Evolutionary conservation across 2,113 vertebrate species (phyloP), one percentile per base, ranked within the genome.

Genomic region (Spea multiplicata): DNA sequence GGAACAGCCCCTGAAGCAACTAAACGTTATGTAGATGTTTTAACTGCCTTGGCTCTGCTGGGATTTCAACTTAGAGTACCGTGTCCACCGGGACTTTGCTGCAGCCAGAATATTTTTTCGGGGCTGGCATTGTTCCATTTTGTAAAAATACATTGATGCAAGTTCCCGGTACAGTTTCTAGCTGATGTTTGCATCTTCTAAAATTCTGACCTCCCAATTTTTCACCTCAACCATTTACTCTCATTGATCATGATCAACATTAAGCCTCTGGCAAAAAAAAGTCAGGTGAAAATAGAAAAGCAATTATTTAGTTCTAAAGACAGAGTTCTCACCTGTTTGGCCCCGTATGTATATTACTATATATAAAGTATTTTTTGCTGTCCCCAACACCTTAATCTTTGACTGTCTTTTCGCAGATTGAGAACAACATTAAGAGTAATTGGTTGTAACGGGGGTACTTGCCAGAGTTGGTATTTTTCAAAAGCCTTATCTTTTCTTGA

Each of bases 21-120:
- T 49, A 57, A 80, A 80, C 71, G 17, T 80, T 80, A 80, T 80
- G 78, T 74, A 80, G 78, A 80, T 80, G 71, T 80, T 80, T 69
- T 80, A 80, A 80, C 71, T 74, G 78, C 52, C 62, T 74, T 68
- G 52, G 78, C 48, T 80, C 78, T 74, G 62, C 64, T 80, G 78
- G 78, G 78, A 80, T 74, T 68, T 74, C 17, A 73, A 50, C 71
- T 61, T 80, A 74, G 67, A 80, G 46, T 50, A 71, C 55, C 16
- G 17, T 65, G 57, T 74, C 78, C 71, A 50, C 48, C 12, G 78
- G 65, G 78, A 80, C 45, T 49, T 80, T 44, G 44, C 78, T 80
- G 45, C 47, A 74, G 71, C 78, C 73, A 65, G 71, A 68, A 68
- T 80, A 50, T 74, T 78, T 65, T 65, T 68, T 71, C 73, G 48